Percentiles rank a stretch among this genome's conserved stretches.
These are phyloP conservation scores for Thaumetopoea pityocampa DNA, from an alignment of 1,140 invertebrate species.

Conservation along the genomic window DNA sequence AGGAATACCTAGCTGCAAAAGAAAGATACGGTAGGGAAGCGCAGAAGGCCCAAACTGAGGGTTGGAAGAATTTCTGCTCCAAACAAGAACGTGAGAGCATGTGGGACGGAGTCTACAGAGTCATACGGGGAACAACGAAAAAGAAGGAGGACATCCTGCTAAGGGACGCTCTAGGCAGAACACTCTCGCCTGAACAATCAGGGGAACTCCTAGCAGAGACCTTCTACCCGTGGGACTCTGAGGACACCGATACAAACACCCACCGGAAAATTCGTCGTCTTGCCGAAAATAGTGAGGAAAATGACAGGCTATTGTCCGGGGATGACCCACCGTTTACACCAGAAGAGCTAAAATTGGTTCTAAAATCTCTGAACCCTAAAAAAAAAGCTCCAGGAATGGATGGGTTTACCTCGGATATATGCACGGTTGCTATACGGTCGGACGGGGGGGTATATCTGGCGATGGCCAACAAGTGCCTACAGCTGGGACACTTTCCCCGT, in stretches of 20 bases:
- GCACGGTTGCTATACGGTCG: neutral
- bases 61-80: slow-evolving; percentile 30
- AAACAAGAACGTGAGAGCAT: too few species aligned
- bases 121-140: slow-evolving; percentile 10
- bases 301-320: too few species aligned
- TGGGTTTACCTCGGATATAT: slow-evolving; percentile 26
- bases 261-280: too few species aligned
- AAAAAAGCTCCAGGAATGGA: too few species aligned
- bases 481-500: slow-evolving; percentile 7
- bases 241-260: slow-evolving; percentile 6
- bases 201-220: slow-evolving; percentile 12
- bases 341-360: too few species aligned
- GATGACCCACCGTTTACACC: too few species aligned
- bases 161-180: slow-evolving; percentile 2
- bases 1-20: slow-evolving; percentile 16
- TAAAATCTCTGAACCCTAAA: too few species aligned
- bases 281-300: too few species aligned
- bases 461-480: slow-evolving; percentile 5
- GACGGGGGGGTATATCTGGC: slow-evolving; percentile 4
- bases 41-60: slow-evolving; percentile 9
- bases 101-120: slow-evolving; percentile 25
- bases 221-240: slow-evolving; percentile 22
- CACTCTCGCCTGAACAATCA: slow-evolving; percentile 5
- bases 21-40: slow-evolving; percentile 4
- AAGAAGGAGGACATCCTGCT: slow-evolving; percentile 13